Conservation (phyloP, 1,140 invertebrate species). For the Eciton burchellii region DNA sequence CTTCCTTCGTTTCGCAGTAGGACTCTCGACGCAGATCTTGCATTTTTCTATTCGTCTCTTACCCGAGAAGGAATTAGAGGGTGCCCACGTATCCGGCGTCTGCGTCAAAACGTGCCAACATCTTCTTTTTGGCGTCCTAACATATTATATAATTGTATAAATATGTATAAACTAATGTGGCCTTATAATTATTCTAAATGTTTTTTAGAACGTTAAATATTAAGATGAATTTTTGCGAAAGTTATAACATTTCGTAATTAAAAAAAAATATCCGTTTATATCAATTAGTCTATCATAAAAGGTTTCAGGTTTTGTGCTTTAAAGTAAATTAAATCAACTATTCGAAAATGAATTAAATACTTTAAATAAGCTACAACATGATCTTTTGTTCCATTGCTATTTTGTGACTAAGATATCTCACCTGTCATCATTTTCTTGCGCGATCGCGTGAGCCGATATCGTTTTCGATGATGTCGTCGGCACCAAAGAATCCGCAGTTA, state of each 20-base stretch:
- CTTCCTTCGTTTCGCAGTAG: slow-evolving; percentile 9
- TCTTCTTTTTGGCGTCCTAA: slow-evolving; percentile 28
- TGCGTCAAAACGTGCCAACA: slow-evolving; percentile 34
- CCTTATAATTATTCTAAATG: neutral
- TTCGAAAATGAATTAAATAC: too few species aligned
- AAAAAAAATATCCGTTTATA: neutral
- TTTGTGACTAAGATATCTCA: neutral
- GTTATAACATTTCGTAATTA: neutral
- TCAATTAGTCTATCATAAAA: too few species aligned
- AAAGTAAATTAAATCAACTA: too few species aligned
- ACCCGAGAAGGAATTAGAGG: neutral
- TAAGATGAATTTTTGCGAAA: neutral
- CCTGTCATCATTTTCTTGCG: neutral
- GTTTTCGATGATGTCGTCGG: neutral
- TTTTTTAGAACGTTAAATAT: slow-evolving; percentile 1
- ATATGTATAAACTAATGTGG: too few species aligned
- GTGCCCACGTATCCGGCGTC: slow-evolving; percentile 29
- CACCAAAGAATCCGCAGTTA: neutral
- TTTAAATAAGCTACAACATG: too few species aligned
- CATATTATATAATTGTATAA: neutral
- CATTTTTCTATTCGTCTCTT: slow-evolving; percentile 13
- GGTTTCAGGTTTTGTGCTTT: too few species aligned
- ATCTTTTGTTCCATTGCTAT: neutral
- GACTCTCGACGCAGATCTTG: neutral
- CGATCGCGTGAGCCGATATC: neutral